These are phyloP conservation scores for Pachyrhynchus sulphureomaculatus DNA, from an alignment of 1,140 invertebrate genomes.

Conservation along the genomic window DNA sequence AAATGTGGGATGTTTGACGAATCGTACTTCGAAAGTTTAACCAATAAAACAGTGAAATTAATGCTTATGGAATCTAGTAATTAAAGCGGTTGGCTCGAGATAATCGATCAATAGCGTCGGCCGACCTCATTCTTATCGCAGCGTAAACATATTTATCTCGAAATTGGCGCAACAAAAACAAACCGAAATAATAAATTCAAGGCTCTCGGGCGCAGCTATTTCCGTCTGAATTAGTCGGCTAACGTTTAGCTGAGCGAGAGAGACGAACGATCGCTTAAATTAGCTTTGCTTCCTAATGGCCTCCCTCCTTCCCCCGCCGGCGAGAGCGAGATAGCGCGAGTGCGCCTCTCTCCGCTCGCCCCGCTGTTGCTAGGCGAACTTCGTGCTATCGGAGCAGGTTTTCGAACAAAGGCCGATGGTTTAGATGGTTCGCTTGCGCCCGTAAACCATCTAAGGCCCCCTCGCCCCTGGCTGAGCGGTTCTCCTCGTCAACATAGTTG, in stretches of 20 bases:
- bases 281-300: neutral
- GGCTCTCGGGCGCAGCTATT: neutral
- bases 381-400: too few species aligned
- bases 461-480: conserved; percentile 8
- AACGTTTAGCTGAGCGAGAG: neutral
- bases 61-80: too few species aligned
- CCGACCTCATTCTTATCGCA: too few species aligned
- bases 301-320: neutral
- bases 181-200: conserved; percentile 2
- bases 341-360: neutral
- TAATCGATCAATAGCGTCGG: too few species aligned
- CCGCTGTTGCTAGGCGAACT: conserved; percentile 30
- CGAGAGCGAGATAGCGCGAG: neutral
- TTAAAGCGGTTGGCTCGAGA: too few species aligned
- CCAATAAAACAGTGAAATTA: too few species aligned
- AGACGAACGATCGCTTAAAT: neutral
- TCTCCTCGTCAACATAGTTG: conserved; percentile 4
- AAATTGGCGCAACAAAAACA: conserved; percentile 3
- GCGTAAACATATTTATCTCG: neutral
- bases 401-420: conserved; percentile 36
- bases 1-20: too few species aligned
- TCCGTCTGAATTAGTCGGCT: neutral
- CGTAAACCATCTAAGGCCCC: conserved; percentile 20
- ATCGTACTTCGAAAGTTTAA: too few species aligned
- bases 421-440: conserved; percentile 39